These are phyloP conservation scores for Hirundichthys speculiger DNA, from an alignment of 2,113 vertebrate genomes.

Conservation along the genomic window DNA sequence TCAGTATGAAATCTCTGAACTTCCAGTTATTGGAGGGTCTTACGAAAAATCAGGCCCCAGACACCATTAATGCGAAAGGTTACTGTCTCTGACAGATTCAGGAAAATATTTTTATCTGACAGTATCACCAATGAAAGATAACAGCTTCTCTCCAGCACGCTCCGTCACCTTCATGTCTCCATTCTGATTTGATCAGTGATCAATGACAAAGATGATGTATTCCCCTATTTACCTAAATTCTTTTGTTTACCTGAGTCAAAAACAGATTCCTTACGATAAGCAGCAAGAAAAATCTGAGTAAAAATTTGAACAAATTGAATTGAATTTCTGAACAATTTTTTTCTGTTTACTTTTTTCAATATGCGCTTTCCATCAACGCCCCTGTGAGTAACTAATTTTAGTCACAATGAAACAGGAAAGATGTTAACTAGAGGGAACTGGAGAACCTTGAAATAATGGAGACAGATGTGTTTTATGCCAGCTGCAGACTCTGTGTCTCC, in stretches of 20 bases:
- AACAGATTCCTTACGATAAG: too few relatives aligned
- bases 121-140: too few relatives aligned
- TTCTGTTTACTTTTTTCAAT: background rate
- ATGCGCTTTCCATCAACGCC: background rate
- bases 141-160: background rate
- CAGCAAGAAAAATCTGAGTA: too few relatives aligned
- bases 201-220: too few relatives aligned
- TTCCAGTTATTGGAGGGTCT: background rate
- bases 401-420: background rate
- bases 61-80: constrained; percentile 10
- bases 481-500: constrained; percentile 12
- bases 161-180: background rate
- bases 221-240: too few relatives aligned
- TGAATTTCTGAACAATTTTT: background rate
- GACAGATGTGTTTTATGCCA: constrained; percentile 9
- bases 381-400: background rate
- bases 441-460: constrained; percentile 3
- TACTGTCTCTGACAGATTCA: background rate
- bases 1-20: background rate
- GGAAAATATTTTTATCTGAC: background rate
- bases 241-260: background rate
- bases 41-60: background rate
- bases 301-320: too few relatives aligned
- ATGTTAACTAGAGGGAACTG: background rate
- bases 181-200: too few relatives aligned